Percentiles rank a stretch among this genome's conserved stretches.
Conservation (phyloP, 2,113 vertebrate genomes). For the Labeo rohita region DNA sequence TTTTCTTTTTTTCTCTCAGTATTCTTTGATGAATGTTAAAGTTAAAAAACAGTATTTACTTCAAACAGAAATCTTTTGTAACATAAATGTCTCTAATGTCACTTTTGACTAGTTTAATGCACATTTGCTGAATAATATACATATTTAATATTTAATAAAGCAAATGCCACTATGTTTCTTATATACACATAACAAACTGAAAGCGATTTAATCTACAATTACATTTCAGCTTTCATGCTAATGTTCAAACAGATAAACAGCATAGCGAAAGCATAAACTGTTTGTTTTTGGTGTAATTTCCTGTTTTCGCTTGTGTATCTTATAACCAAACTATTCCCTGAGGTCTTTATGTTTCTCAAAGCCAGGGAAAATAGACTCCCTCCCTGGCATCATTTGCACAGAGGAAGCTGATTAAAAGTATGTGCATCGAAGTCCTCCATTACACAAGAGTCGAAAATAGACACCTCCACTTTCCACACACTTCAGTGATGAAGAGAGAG, state of each 20-base stretch:
- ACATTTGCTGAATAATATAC: no score
- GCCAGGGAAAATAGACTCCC: conserved; percentile 18
- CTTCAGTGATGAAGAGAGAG: conserved; percentile 46
- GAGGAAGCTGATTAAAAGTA: conserved; percentile 41
- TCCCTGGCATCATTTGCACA: conserved; percentile 1
- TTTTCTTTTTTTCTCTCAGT: no score
- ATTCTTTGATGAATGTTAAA: no score
- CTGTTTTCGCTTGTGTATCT: conserved; percentile 36
- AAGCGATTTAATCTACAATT: not conserved
- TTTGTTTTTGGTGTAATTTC: conserved; percentile 44
- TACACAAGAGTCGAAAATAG: conserved; percentile 50
- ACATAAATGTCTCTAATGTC: no score
- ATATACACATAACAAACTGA: not conserved
- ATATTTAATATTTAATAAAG: not conserved
- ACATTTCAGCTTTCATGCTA: not conserved
- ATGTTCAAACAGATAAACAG: conserved; percentile 25
- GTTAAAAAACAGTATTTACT: no score
- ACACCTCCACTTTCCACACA: conserved; percentile 41
- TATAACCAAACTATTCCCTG: conserved; percentile 23
- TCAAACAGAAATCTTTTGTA: no score
- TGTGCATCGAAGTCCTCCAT: conserved; percentile 26
- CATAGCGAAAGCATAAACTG: conserved; percentile 1
- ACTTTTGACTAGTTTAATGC: no score
- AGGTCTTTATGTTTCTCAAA: conserved; percentile 30
- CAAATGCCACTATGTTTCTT: not conserved